Base-by-base conservation (phyloP, 1,140 invertebrate genomes). In the Aricia agestis region DNA sequence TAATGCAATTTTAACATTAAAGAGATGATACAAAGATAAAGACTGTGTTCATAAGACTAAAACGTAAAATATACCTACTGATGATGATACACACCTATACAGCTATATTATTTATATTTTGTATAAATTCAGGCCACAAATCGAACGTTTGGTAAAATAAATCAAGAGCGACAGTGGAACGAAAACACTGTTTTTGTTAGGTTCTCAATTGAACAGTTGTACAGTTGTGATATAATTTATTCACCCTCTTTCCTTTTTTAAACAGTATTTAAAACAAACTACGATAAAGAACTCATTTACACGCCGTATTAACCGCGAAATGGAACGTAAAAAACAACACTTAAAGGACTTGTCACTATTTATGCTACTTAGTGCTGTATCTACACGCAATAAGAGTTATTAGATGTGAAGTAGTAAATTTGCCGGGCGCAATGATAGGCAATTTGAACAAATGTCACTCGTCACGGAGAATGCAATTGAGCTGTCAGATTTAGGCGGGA, bases 261-360 rank as follows among this genome's bases (percentile, higher is more conserved):
- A 80, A 86, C 86, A 84, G 73, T 74, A 79, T 81, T 89, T 84
- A 82, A 89, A 90, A 86, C 83, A 82, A 80, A 80, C 80, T 76
- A 76, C 82, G 83, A 87, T 89, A 91, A 91, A 89, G 89, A 89
- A 91, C 87, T 89, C 84, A 91, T 91, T 91, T 91, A 87, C 80
- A 91, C 87, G 87, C 79, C 77, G 76, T 82, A 85, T 91, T 91
- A 89, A 82, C 82, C 82, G 75, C 78, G 82, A 85, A 89, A 89
- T 87, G 82, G 82, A 77, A 83, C 79, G 82, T 81, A 82, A 82
- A 85, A 86, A 86, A 75, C 76, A 41, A 74, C 72, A 77, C 74
- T 65, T 74, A 75, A 75, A 52, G 72, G 41, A 57, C 72, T 73
- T 74, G 77, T 69, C 41, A 76, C 70, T 68, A 52, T 65, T 72